Evolutionary conservation across 2,888 invertebrate genomes (phyloP).

Genomic region (Meghimatium bilineatum): DNA sequence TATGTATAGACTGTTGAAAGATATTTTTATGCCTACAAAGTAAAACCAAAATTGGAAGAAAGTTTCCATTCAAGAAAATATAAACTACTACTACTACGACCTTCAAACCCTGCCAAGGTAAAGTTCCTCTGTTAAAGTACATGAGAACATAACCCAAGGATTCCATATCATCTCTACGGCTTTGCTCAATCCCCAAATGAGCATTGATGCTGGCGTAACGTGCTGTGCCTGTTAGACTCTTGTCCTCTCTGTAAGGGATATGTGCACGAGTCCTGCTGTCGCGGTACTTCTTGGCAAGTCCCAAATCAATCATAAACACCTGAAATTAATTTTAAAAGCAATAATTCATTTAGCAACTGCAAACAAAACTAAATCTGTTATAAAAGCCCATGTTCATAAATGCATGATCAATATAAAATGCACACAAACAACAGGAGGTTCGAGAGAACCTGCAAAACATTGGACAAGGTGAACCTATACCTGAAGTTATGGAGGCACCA

Average conservation of each 20-base stretch:
- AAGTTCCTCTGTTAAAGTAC: slow-evolving; percentile 95
- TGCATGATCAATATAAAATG: too few species aligned
- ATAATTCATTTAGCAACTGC: background rate
- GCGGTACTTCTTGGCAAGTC: slow-evolving; percentile 98
- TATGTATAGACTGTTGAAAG: too few species aligned
- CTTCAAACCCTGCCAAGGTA: slow-evolving; percentile 97
- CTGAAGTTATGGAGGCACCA: too few species aligned
- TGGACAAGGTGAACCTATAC: too few species aligned
- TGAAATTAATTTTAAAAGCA: slow-evolving; percentile 47
- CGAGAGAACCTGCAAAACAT: too few species aligned
- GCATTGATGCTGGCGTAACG: slow-evolving; percentile 99
- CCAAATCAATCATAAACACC: slow-evolving; percentile 99
- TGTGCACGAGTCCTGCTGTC: slow-evolving; percentile 94
- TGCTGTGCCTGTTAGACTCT: slow-evolving; percentile 77
- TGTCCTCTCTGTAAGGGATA: slow-evolving; percentile 86
- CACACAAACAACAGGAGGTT: too few species aligned
- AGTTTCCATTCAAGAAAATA: background rate
- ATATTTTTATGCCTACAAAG: too few species aligned
- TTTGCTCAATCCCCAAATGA: slow-evolving; percentile 98
- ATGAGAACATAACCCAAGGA: slow-evolving; percentile 99
- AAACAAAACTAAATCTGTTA: background rate
- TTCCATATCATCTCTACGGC: slow-evolving; percentile 99
- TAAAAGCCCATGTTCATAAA: too few species aligned
- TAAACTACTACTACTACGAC: slow-evolving; percentile 52
- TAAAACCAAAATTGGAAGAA: background rate